phyloP scores from a whole-genome alignment of 2,888 invertebrate genomes.

The Tupiocoris notatus region DNA sequence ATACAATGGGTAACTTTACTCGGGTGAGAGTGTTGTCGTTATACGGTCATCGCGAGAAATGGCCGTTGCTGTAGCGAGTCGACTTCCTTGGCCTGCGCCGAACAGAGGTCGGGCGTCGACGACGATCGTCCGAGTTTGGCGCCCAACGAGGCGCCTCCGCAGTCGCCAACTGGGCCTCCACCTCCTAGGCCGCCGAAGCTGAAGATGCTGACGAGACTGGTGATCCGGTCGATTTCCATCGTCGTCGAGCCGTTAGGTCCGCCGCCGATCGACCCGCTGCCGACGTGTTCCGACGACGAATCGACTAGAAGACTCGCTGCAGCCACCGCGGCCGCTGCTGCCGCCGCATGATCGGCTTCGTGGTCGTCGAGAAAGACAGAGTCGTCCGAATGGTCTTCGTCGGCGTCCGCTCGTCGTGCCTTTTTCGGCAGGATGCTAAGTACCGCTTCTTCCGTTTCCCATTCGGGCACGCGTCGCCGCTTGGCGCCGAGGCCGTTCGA shows the following conservation, averaged over 20 bases:
- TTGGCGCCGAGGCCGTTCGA: conserved; percentile 53
- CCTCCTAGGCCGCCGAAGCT: conserved; percentile 56
- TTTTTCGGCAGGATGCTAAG: conserved; percentile 59
- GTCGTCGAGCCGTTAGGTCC: conserved; percentile 52
- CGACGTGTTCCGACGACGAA: conserved; percentile 43
- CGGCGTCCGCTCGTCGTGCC: conserved; percentile 52
- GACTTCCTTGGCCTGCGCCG: conserved; percentile 57
- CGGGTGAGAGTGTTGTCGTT: conserved; percentile 50
- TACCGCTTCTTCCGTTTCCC: conserved; percentile 60
- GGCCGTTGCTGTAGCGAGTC: conserved; percentile 57
- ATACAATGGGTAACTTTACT: conserved; percentile 45
- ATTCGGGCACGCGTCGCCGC: conserved; percentile 57
- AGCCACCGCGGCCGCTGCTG: conserved; percentile 43
- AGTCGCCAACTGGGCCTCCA: conserved; percentile 47
- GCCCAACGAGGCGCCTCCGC: conserved; percentile 47
- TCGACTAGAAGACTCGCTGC: conserved; percentile 53
- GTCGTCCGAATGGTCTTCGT: conserved; percentile 51
- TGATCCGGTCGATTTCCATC: conserved; percentile 62
- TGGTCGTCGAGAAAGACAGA: conserved; percentile 57
- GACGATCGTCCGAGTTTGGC: conserved; percentile 55
- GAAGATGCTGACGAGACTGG: conserved; percentile 61
- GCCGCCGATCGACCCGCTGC: background rate
- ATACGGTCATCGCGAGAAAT: conserved; percentile 60
- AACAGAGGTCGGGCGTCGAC: conserved; percentile 59
- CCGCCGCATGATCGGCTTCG: conserved; percentile 52